A percentile compares a stretch with the other conserved stretches of the same genome.
phyloP scores from a whole-genome alignment of 1,140 invertebrate species.

The Akabosia matsudoensis region DNA sequence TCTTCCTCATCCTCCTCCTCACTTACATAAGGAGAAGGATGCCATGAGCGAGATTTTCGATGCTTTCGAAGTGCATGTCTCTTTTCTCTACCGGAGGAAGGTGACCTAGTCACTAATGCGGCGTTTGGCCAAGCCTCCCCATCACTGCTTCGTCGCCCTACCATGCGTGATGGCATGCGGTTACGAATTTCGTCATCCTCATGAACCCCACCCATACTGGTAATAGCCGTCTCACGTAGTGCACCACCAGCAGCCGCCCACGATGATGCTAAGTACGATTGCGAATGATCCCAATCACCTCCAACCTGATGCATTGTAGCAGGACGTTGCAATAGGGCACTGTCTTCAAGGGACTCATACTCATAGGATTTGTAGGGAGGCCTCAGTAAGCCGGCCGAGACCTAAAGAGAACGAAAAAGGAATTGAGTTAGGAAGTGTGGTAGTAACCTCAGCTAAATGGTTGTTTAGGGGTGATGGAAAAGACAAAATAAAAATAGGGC shows the following conservation, averaged over 20 bases:
- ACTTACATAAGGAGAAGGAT: slow-evolving; percentile 59
- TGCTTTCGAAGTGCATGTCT: slow-evolving; percentile 49
- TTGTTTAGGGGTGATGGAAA: slow-evolving; percentile 15
- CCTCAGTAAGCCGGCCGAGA: slow-evolving; percentile 47
- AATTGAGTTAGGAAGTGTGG: slow-evolving; percentile 1
- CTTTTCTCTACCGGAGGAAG: slow-evolving; percentile 28
- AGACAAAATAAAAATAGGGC: slow-evolving; percentile 39
- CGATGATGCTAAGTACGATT: slow-evolving; percentile 51
- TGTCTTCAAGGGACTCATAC: slow-evolving; percentile 55
- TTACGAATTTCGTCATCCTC: slow-evolving; percentile 43
- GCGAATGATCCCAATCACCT: slow-evolving; percentile 52
- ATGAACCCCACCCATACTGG: slow-evolving; percentile 49
- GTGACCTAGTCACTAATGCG: slow-evolving; percentile 13
- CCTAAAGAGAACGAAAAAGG: slow-evolving; percentile 30
- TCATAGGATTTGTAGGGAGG: slow-evolving; percentile 56
- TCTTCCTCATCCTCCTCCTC: slow-evolving; percentile 56
- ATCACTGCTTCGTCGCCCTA: slow-evolving; percentile 52
- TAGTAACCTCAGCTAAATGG: slow-evolving; percentile 24
- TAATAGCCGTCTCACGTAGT: slow-evolving; percentile 55
- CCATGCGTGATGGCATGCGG: slow-evolving; percentile 48
- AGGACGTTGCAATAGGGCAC: slow-evolving; percentile 37
- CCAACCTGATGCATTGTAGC: slow-evolving; percentile 30
- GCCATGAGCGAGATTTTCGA: slow-evolving; percentile 59
- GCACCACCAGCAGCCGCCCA: slow-evolving; percentile 51
- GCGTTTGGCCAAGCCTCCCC: slow-evolving; percentile 49